These are phyloP conservation scores for Lycodopsis pacificus DNA, from an alignment of 2,797 vertebrate species.

Conservation along the genomic window DNA sequence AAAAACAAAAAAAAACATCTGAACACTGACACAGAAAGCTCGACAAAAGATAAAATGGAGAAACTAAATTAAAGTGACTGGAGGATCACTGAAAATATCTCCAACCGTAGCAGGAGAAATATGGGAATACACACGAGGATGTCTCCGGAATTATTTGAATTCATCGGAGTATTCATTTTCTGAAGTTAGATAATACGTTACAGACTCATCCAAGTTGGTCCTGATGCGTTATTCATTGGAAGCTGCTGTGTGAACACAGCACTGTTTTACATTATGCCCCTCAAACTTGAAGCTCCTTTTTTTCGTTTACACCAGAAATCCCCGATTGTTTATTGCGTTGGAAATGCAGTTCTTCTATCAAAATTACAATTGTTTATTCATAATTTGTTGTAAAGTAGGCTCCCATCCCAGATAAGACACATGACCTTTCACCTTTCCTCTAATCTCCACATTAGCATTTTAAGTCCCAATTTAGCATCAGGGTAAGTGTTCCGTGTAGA, in stretches of 20 bases:
- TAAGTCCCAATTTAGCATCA: constrained; percentile 15
- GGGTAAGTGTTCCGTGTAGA: constrained; percentile 1
- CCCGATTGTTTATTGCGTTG: constrained; percentile 54
- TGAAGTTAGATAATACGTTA: constrained; percentile 60
- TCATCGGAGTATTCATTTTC: constrained; percentile 46
- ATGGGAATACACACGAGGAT: constrained; percentile 32
- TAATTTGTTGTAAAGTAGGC: constrained; percentile 15
- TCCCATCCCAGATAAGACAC: neutral
- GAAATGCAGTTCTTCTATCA: constrained; percentile 33
- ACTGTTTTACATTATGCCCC: constrained; percentile 66
- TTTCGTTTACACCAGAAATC: constrained; percentile 31
- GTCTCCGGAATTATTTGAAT: constrained; percentile 48
- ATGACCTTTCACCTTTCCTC: neutral
- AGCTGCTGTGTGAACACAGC: constrained; percentile 51
- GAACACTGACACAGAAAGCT: constrained; percentile 27
- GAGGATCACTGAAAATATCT: constrained; percentile 18
- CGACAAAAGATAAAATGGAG: constrained; percentile 23
- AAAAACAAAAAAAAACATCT: neutral
- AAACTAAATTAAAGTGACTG: constrained; percentile 24
- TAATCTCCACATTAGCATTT: neutral
- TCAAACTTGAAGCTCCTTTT: constrained; percentile 54
- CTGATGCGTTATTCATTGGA: constrained; percentile 71
- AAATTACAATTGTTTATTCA: constrained; percentile 20
- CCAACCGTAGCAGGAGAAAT: neutral
- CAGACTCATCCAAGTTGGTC: constrained; percentile 56